Conservation (phyloP, 37 sponge, comb jelly and placozoan genomes). For the Diacarnus erythraeanus region DNA sequence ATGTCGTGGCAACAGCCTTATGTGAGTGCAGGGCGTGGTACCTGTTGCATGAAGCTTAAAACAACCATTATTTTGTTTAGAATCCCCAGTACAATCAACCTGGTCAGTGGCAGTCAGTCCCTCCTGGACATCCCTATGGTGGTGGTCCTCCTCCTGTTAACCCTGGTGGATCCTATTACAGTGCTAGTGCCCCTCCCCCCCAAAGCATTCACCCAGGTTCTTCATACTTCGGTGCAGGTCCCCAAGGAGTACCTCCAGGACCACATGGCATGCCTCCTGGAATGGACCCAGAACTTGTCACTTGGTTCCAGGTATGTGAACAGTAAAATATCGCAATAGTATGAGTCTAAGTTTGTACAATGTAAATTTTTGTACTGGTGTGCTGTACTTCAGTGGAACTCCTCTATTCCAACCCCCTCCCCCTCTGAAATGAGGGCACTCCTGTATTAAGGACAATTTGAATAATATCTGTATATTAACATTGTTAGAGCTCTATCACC, state of each 20-base stretch:
- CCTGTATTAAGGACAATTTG: too few relatives aligned
- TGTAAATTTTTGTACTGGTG: too few relatives aligned
- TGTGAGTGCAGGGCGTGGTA: too few relatives aligned
- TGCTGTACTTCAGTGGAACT: too few relatives aligned
- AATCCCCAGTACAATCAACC: too few relatives aligned
- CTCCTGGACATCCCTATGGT: neutral
- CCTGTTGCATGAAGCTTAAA: too few relatives aligned
- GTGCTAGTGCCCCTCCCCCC: neutral
- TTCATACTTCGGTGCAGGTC: neutral
- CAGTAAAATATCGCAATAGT: neutral
- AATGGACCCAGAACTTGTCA: conserved; percentile 71
- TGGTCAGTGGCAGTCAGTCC: neutral
- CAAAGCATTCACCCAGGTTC: neutral
- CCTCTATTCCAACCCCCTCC: too few relatives aligned
- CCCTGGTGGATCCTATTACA: neutral
- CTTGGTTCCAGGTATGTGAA: conserved; percentile 78
- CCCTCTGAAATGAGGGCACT: too few relatives aligned
- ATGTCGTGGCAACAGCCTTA: too few relatives aligned
- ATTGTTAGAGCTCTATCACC: too few relatives aligned
- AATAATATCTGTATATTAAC: too few relatives aligned
- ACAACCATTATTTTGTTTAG: too few relatives aligned
- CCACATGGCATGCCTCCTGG: conserved; percentile 67
- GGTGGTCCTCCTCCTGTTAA: neutral
- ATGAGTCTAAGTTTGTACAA: neutral
- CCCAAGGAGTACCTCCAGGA: conserved; percentile 13